Base-by-base conservation (phyloP, 2,888 invertebrate species). In the Epirrhoe tristata region DNA sequence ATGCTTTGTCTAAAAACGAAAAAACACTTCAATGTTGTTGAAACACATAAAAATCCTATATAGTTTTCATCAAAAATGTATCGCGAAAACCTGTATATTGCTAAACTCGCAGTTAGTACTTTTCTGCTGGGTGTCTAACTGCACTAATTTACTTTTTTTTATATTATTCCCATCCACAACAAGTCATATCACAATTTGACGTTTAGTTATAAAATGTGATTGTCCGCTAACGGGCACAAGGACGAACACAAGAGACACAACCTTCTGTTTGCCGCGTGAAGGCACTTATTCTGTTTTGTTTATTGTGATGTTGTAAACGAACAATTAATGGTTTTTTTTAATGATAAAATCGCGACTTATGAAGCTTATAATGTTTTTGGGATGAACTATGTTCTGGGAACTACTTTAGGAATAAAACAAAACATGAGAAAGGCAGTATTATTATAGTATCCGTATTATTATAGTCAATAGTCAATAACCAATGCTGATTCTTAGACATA, bases 191-290 rank as follows among this genome's bases (percentile, higher is more conserved):
- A 81, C 85, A 82, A 85, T 82, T 84, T 80, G 82, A 85, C 80
- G 86, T 84, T 83, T 81, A 79, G 79, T 55, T 14, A 66, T 70
- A 67, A 43, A 43, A 86, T 89, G 89, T 87, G 85, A 88, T 83
- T 88, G 89, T 81, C 84, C 88, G 82, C 80, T 81, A 88, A 85
- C 80, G 85, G 78, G 85, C 73, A 87, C 89, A 89, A 90, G 89
- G 89, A 80, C 87, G 76, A 65, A 76, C 61, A 79, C 79, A 81
- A 82, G 81, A 76, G 66, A 76, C 61, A 79, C 79, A 81, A 82
- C 81, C 84, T 83, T 81, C 81, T 80, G 81, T 78, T 78, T 75
- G 75, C 78, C 75, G 79, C 80, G 77, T 81, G 80, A 74, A 83
- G 79, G 76, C 78, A 78, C 77, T 81, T 69, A 73, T 78, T 75